Evolutionary conservation across 2,888 invertebrate species (phyloP), one percentile per base, ranked within the genome.

Genomic region (Pristionchus fissidentatus): DNA sequence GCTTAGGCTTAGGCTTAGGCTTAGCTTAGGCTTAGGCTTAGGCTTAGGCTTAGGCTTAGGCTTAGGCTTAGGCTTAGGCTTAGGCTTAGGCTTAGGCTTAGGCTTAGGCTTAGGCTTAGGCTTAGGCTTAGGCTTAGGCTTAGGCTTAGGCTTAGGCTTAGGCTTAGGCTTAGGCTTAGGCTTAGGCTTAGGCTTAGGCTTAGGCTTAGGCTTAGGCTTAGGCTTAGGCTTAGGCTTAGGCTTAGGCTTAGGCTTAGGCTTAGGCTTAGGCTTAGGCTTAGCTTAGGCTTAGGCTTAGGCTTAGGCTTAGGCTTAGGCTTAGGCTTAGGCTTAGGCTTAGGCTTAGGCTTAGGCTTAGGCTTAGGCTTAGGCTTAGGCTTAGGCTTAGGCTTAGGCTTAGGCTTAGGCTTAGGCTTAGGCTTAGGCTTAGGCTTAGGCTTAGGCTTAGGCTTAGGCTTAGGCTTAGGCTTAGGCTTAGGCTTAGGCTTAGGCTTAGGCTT

Each of bases 1-100:
- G 60, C 60, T 60, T 60, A 60, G 60, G 60, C 60, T 60, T 60
- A 60, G 60, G 60, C 60, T 60, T 60, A 60, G 60, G 60, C 60
- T 60, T n/a, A n/a, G n/a, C n/a, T n/a, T 60, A 60, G 60, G 60
- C 60, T 60, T 60, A 60, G 60, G 60, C 60, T 60, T 60, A 60
- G 60, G 60, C 60, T 60, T 60, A 60, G 60, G 60, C 60, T 60
- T 60, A 60, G 60, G 60, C 60, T 60, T 60, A 60, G 60, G 60
- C 60, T 60, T 60, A 60, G 60, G 60, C 60, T 60, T 60, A 60
- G 60, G 60, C 60, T 60, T 60, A 60, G 60, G 60, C 60, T 60
- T 60, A 60, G 60, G 60, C 60, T 60, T 60, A 60, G 60, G 60
- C 60, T 60, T 60, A 60, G 60, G 60, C 60, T 60, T 60, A 60